phyloP scores from a whole-genome alignment of 1,140 invertebrate genomes.

The Melipona quadrifasciata region DNA sequence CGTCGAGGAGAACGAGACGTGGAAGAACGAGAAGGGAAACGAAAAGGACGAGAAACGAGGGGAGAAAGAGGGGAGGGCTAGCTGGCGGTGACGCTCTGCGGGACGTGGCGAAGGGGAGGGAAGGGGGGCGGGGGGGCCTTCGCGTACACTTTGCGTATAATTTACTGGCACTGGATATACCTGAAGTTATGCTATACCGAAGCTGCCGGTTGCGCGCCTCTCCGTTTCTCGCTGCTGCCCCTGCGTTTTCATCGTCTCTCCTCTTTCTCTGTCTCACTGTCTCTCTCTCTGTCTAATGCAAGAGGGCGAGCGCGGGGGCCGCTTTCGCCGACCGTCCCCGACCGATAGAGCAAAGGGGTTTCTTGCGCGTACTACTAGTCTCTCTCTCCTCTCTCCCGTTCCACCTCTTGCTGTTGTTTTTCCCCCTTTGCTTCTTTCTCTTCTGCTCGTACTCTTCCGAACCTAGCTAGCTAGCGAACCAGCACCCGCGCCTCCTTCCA shows the following conservation, averaged over 20 bases:
- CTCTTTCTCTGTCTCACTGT: conserved; percentile 54
- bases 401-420: background rate
- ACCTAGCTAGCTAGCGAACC: background rate
- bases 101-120: conserved; percentile 58
- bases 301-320: background rate
- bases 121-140: conserved; percentile 73
- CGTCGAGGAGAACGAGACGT: conserved; percentile 53
- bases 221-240: conserved; percentile 34
- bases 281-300: conserved; percentile 18
- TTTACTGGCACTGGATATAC: conserved; percentile 82
- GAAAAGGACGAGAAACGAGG: conserved; percentile 63
- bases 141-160: conserved; percentile 82
- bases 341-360: conserved; percentile 58
- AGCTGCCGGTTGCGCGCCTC: conserved; percentile 65
- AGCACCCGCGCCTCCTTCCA: background rate
- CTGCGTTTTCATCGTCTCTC: conserved; percentile 20
- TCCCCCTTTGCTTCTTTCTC: conserved; percentile 37
- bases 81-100: conserved; percentile 61
- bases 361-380: conserved; percentile 22
- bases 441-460: conserved; percentile 23
- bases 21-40: conserved; percentile 53
- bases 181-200: conserved; percentile 80
- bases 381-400: background rate
- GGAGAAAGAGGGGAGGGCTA: conserved; percentile 68
- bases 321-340: conserved; percentile 36